phyloP scores from a whole-genome alignment of 1,140 invertebrate species.

The Drosophila teissieri region DNA sequence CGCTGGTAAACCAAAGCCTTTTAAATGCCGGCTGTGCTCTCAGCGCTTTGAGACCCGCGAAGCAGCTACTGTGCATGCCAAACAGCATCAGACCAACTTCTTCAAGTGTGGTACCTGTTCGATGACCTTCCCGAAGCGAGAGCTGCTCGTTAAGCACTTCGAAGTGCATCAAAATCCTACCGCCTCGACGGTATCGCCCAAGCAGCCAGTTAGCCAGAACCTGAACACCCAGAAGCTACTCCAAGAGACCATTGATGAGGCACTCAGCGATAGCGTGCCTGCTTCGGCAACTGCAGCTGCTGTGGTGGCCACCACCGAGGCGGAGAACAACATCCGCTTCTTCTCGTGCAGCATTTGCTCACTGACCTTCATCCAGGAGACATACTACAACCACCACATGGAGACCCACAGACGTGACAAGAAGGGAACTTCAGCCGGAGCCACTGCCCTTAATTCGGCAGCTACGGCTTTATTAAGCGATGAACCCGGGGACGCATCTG shows the following conservation, averaged over 20 bases:
- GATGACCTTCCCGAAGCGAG: conserved; percentile 81
- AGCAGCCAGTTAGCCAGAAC: conserved; percentile 55
- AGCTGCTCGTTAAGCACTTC: conserved; percentile 79
- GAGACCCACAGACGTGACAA: conserved; percentile 81
- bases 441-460: conserved; percentile 58
- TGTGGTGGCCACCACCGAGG: conserved; percentile 60
- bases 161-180: conserved; percentile 72
- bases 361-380: conserved; percentile 83
- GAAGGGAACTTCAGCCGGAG: conserved; percentile 46
- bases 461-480: conserved; percentile 76
- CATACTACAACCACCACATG: conserved; percentile 84
- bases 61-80: conserved; percentile 80
- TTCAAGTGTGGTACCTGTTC: conserved; percentile 84
- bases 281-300: conserved; percentile 29
- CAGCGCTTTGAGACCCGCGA: conserved; percentile 83
- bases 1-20: conserved; percentile 77
- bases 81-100: conserved; percentile 81
- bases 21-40: conserved; percentile 83
- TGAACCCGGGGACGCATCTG: conserved; percentile 48
- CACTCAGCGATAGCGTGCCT: conserved; percentile 73
- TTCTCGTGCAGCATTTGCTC: conserved; percentile 84
- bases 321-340: conserved; percentile 81
- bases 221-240: conserved; percentile 81
- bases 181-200: conserved; percentile 24
- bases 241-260: conserved; percentile 84